phyloP scores from a whole-genome alignment of 1,140 invertebrate species.

The Conus ventricosus region DNA sequence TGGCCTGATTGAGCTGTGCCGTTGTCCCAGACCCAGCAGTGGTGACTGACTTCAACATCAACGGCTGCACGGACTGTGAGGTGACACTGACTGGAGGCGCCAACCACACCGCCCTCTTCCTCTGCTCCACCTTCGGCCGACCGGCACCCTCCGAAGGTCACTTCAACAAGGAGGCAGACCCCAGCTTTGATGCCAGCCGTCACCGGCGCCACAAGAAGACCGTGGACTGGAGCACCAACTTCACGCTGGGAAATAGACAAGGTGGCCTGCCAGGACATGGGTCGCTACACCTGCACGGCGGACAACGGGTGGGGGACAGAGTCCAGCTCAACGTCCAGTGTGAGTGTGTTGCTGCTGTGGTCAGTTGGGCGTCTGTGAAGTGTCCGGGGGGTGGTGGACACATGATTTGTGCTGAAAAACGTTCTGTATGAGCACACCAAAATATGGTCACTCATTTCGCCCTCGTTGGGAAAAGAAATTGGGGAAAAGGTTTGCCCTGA shows the following conservation, averaged over 20 bases:
- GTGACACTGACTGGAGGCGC: neutral
- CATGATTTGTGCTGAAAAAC: too few species aligned
- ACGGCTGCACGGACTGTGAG: neutral
- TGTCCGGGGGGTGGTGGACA: too few species aligned
- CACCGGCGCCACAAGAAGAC: neutral
- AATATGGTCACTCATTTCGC: too few species aligned
- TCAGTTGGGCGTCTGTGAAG: too few species aligned
- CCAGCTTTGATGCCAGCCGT: neutral
- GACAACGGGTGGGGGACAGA: neutral
- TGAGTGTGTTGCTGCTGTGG: neutral
- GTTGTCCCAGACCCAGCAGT: neutral
- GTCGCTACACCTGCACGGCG: neutral
- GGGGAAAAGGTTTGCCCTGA: too few species aligned
- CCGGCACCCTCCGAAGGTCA: neutral
- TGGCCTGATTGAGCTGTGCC: too few species aligned
- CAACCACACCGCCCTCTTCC: neutral
- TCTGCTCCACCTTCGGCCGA: neutral
- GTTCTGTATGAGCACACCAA: too few species aligned
- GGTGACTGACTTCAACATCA: neutral
- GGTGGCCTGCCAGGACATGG: neutral
- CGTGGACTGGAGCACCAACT: neutral
- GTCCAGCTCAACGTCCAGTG: neutral
- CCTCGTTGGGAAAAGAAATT: too few species aligned
- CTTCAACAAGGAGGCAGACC: neutral
- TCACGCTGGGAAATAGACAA: neutral